These are phyloP conservation scores for Asobara japonica DNA, from an alignment of 1,140 invertebrate genomes.

Conservation along the genomic window DNA sequence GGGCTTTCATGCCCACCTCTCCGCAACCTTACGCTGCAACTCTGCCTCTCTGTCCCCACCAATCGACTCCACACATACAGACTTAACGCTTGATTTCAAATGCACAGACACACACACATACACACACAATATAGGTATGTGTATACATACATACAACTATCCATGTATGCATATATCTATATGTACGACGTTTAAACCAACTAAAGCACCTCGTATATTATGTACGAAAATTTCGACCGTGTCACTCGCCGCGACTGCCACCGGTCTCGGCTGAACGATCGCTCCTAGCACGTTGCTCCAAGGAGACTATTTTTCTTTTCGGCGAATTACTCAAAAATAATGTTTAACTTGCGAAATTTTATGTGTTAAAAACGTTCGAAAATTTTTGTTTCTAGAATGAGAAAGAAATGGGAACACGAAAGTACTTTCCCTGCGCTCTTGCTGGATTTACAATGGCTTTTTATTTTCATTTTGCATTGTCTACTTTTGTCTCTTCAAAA, in stretches of 20 bases:
- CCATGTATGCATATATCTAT: constrained; percentile 9
- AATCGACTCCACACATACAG: neutral
- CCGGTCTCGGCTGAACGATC: constrained; percentile 27
- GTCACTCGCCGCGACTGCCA: constrained; percentile 38
- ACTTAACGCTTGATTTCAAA: constrained; percentile 6
- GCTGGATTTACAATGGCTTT: neutral
- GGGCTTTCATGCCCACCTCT: constrained; percentile 24
- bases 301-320: neutral
- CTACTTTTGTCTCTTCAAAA: neutral
- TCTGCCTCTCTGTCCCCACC: neutral
- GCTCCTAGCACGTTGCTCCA: constrained; percentile 18
- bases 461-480: neutral
- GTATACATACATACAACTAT: neutral
- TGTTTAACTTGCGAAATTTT: neutral
- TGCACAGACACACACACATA: constrained; percentile 17
- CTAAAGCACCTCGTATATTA: constrained; percentile 27
- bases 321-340: neutral
- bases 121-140: neutral
- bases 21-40: constrained; percentile 21
- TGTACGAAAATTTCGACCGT: constrained; percentile 35
- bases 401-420: neutral
- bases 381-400: neutral
- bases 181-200: constrained; percentile 13
- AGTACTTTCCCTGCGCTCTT: neutral
- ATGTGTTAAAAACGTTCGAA: neutral